phyloP scores from a whole-genome alignment of 2,888 invertebrate species.

The Cheilosia soror region DNA sequence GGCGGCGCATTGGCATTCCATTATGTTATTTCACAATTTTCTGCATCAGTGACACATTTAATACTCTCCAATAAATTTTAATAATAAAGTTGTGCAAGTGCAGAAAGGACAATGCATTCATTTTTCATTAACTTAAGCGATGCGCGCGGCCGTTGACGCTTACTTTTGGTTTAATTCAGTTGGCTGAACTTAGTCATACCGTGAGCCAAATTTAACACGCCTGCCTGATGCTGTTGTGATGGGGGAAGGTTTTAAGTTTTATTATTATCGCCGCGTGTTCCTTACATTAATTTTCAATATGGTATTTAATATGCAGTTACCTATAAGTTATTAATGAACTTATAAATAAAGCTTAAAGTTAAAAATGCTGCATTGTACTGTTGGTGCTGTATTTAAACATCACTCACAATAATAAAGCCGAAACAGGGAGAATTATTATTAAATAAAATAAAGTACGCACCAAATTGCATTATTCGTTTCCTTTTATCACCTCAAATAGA shows the following conservation, averaged over 20 bases:
- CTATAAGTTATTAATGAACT: not conserved
- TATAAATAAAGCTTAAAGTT: not conserved
- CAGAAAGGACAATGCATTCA: slow-evolving; percentile 40
- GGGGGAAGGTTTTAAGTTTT: not conserved
- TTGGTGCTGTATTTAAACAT: not conserved
- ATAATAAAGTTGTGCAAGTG: slow-evolving; percentile 44
- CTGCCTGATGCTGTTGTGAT: too few species aligned
- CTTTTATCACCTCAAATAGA: slow-evolving; percentile 50
- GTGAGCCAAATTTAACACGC: slow-evolving; percentile 20
- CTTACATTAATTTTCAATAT: not conserved
- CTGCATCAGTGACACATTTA: slow-evolving; percentile 41
- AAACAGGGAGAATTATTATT: slow-evolving; percentile 33
- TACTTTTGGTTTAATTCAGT: slow-evolving; percentile 40
- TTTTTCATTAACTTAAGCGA: slow-evolving; percentile 51
- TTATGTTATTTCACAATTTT: slow-evolving; percentile 55
- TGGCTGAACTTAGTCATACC: slow-evolving; percentile 21
- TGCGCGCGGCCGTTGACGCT: not conserved
- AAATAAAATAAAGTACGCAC: slow-evolving; percentile 61
- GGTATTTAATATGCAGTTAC: not conserved
- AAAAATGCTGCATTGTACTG: too few species aligned
- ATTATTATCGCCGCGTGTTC: not conserved
- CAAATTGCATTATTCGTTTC: slow-evolving; percentile 60
- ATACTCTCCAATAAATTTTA: slow-evolving; percentile 52
- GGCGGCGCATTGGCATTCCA: slow-evolving; percentile 22
- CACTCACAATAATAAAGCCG: slow-evolving; percentile 8